Percentiles rank a stretch among this genome's conserved stretches.
Evolutionary conservation across 2,888 invertebrate species (phyloP).

Genomic region (Watsonalla binaria): DNA sequence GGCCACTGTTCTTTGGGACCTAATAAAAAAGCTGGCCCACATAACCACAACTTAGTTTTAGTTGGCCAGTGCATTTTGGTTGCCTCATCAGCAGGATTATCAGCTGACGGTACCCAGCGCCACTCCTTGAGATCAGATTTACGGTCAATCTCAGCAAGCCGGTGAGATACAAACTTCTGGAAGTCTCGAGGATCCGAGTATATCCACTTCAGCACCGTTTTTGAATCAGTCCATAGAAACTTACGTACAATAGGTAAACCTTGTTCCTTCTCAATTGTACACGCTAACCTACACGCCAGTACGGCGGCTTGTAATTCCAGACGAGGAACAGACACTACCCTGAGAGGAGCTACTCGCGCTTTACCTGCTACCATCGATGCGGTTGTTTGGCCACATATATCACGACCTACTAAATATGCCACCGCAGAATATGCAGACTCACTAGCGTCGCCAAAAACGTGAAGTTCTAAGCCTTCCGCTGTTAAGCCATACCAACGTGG

Average conservation of each 20-base stretch:
- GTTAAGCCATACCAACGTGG: background rate
- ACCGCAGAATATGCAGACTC: background rate
- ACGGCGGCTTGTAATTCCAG: background rate
- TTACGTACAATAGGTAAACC: background rate
- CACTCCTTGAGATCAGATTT: background rate
- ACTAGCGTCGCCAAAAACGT: background rate
- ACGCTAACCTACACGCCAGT: background rate
- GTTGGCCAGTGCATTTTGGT: background rate
- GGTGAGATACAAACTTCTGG: background rate
- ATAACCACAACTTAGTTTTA: background rate
- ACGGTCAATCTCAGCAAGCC: background rate
- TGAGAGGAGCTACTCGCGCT: background rate
- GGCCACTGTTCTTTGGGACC: background rate
- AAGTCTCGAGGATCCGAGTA: background rate
- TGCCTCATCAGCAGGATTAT: background rate
- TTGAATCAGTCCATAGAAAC: background rate
- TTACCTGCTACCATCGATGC: background rate
- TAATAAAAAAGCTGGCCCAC: background rate
- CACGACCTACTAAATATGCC: background rate
- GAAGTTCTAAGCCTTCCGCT: background rate
- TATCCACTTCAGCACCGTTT: background rate
- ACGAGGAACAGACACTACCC: background rate
- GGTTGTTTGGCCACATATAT: background rate
- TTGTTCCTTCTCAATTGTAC: background rate
- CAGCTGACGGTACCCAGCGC: background rate